These are phyloP conservation scores for Digitonthophagus gazella DNA, from an alignment of 2,888 invertebrate species.

Conservation along the genomic window DNA sequence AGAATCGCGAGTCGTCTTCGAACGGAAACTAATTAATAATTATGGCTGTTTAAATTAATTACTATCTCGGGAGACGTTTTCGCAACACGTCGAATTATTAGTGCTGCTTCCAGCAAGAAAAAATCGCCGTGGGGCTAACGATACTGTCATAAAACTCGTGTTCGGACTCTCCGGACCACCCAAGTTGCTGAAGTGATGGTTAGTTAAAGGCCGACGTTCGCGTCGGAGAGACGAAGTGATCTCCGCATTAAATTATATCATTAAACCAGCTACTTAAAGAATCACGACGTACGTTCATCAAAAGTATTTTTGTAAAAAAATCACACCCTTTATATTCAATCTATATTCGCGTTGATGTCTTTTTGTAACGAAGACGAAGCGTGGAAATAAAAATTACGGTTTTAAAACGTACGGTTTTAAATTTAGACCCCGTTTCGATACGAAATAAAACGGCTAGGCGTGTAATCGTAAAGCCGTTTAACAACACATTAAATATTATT, in stretches of 20 bases:
- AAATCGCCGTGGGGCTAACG: neutral
- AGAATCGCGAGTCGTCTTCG: neutral
- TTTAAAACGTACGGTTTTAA: neutral
- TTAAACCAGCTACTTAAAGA: conserved; percentile 38
- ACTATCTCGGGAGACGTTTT: neutral
- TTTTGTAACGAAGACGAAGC: neutral
- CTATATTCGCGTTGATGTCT: neutral
- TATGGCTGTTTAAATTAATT: neutral
- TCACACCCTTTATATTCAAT: neutral
- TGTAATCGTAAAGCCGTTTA: neutral
- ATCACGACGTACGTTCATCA: conserved; percentile 10
- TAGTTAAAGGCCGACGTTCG: neutral
- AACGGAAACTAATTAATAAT: neutral
- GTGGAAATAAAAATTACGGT: neutral
- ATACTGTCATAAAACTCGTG: neutral
- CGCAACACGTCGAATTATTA: neutral
- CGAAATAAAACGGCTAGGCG: neutral
- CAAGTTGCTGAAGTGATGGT: conserved; percentile 39
- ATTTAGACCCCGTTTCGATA: conserved; percentile 7
- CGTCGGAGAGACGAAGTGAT: conserved; percentile 33
- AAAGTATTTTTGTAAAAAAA: neutral
- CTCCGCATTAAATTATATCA: conserved; percentile 48
- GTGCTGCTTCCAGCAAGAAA: neutral
- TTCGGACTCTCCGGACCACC: conserved; percentile 40
- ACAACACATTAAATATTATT: neutral